These are phyloP conservation scores for Argopecten irradians DNA, from an alignment of 1,140 invertebrate genomes.

Conservation along the genomic window DNA sequence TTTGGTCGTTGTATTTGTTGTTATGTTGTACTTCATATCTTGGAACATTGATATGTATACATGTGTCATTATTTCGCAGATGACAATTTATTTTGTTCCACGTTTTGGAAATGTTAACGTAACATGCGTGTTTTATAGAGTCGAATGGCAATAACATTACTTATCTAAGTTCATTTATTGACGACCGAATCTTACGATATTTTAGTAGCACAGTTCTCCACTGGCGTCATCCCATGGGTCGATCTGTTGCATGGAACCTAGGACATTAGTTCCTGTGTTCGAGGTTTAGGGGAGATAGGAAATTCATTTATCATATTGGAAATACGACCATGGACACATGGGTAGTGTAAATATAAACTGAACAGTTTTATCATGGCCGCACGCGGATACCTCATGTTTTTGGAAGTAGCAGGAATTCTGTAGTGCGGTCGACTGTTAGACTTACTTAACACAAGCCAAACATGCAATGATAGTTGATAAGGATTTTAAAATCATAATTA, in stretches of 20 bases:
- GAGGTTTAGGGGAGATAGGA: background rate
- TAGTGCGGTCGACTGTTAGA: background rate
- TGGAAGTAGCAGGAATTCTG: background rate
- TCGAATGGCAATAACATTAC: too few species aligned
- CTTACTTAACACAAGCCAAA: background rate
- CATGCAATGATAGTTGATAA: background rate
- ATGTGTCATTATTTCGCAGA: too few species aligned
- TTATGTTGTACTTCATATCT: too few species aligned
- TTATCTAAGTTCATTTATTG: too few species aligned
- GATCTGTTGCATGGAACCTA: background rate
- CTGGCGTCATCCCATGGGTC: background rate
- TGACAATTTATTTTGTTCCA: too few species aligned
- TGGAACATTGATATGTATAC: too few species aligned
- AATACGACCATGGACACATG: background rate
- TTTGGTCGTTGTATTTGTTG: too few species aligned
- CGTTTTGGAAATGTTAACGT: too few species aligned
- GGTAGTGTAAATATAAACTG: background rate
- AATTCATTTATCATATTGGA: background rate
- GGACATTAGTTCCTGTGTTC: background rate
- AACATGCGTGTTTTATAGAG: too few species aligned
- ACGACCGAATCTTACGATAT: too few species aligned
- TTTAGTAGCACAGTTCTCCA: background rate
- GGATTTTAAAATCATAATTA: background rate
- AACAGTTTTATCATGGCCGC: background rate
- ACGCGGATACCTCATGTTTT: background rate